A percentile compares a stretch with the other conserved stretches of the same genome.
These are phyloP conservation scores for Apogon talboti DNA, from an alignment of 2,797 vertebrate genomes.

Conservation along the genomic window DNA sequence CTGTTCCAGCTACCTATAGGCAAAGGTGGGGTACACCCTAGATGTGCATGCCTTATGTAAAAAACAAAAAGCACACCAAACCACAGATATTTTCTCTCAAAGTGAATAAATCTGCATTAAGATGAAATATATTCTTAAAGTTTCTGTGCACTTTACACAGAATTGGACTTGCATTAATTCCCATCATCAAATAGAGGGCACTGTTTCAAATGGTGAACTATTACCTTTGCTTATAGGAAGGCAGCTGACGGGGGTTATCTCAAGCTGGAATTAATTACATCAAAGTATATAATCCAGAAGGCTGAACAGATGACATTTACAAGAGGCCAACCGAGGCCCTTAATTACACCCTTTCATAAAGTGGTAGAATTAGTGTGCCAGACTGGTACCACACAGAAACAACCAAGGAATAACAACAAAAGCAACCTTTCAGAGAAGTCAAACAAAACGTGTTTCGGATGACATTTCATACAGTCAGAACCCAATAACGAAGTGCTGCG, in stretches of 20 bases:
- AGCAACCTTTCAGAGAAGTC: slow-evolving; percentile 62
- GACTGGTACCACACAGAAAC: slow-evolving; percentile 41
- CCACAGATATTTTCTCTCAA: not conserved
- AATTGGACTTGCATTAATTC: slow-evolving; percentile 1
- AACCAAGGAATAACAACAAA: slow-evolving; percentile 47
- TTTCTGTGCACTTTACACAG: not conserved
- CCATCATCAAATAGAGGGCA: slow-evolving; percentile 2
- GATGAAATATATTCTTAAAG: not conserved
- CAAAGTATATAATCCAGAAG: slow-evolving; percentile 61
- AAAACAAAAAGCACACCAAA: no score
- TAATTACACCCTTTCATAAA: slow-evolving; percentile 73
- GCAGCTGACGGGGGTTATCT: slow-evolving; percentile 48
- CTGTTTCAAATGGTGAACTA: slow-evolving; percentile 47
- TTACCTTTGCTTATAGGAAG: slow-evolving; percentile 38
- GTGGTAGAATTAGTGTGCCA: slow-evolving; percentile 55
- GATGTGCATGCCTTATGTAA: no score
- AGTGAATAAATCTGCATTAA: not conserved
- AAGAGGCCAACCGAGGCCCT: slow-evolving; percentile 61
- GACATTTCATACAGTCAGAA: slow-evolving; percentile 55
- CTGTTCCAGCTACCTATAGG: no score
- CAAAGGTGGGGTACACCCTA: no score
- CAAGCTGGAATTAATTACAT: slow-evolving; percentile 70
- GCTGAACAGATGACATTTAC: slow-evolving; percentile 72
- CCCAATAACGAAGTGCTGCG: slow-evolving; percentile 38
- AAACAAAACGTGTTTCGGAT: slow-evolving; percentile 42